Conservation (phyloP, 37 sponge, comb jelly and placozoan species). For the Chondrilla cf. caribensis region DNA sequence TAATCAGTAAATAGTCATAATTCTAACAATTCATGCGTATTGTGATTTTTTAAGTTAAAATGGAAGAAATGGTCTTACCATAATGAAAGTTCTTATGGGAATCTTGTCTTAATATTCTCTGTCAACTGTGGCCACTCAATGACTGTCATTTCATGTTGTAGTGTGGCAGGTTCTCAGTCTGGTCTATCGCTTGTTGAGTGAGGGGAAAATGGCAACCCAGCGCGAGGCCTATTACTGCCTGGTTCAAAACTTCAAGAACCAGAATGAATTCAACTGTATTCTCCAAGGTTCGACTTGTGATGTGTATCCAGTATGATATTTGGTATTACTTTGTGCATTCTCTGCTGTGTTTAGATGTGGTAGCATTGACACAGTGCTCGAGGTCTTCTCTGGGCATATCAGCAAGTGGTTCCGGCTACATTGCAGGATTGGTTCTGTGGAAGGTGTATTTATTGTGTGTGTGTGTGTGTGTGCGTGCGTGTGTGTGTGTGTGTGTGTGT, state of each 20-base stretch:
- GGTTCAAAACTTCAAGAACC: conserved; percentile 76
- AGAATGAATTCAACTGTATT: conserved; percentile 81
- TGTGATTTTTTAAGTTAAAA: no score
- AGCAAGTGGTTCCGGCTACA: conserved; percentile 84
- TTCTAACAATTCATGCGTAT: no score
- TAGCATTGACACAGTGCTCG: conserved; percentile 68
- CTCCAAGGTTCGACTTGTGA: conserved; percentile 56
- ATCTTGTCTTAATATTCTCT: no score
- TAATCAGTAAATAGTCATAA: no score
- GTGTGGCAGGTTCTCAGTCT: conserved; percentile 80
- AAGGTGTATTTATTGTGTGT: conserved; percentile 18
- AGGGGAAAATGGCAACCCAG: conserved; percentile 80
- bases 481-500: neutral
- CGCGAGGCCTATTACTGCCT: conserved; percentile 96
- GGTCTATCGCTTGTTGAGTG: conserved; percentile 62
- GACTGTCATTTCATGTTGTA: no score
- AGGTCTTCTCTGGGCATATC: conserved; percentile 73
- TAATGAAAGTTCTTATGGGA: no score
- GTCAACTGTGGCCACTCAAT: no score
- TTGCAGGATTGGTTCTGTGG: conserved; percentile 84
- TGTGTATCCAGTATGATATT: no score
- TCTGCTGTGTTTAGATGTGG: no score
- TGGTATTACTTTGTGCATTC: no score
- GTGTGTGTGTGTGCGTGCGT: neutral
- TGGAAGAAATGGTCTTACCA: no score